A percentile compares a stretch with the other conserved stretches of the same genome.
These are phyloP conservation scores for Cyanistes caeruleus DNA, from an alignment of 2,113 vertebrate genomes.

Conservation along the genomic window DNA sequence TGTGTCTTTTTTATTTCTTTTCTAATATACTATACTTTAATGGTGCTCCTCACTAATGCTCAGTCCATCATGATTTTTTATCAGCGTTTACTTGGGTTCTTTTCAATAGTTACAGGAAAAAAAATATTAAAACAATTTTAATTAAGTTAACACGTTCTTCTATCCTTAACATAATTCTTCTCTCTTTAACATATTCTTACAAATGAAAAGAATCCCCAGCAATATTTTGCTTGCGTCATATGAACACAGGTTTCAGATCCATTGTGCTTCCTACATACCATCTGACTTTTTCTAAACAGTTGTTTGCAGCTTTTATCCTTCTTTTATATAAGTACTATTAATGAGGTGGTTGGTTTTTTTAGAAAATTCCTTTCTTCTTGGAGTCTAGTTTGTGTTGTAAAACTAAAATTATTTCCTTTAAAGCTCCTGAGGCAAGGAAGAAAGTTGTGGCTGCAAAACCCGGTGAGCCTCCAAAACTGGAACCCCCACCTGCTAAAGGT, in stretches of 20 bases:
- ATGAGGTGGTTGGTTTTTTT: background rate
- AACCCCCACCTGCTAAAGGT: constrained; percentile 78
- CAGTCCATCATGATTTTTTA: background rate
- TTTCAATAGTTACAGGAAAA: background rate
- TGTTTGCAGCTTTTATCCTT: constrained; percentile 7
- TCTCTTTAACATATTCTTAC: background rate
- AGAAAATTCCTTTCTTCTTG: background rate
- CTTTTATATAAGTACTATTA: background rate
- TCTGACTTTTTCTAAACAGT: background rate
- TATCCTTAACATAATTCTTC: background rate
- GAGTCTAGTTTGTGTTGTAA: constrained; percentile 29
- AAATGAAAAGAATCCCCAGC: constrained; percentile 1
- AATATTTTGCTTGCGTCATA: background rate
- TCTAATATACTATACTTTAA: background rate
- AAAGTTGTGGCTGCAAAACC: constrained; percentile 73
- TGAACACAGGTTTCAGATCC: background rate
- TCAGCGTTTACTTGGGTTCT: background rate
- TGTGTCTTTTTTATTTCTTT: background rate
- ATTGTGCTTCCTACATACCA: background rate
- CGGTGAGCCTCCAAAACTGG: constrained; percentile 70
- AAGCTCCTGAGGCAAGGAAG: constrained; percentile 76
- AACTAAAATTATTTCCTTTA: constrained; percentile 72
- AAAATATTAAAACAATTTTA: background rate
- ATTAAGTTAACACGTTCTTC: background rate
- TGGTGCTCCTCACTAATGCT: background rate